Evolutionary conservation across 1,140 invertebrate species (phyloP).

Genomic region (Mya arenaria): DNA sequence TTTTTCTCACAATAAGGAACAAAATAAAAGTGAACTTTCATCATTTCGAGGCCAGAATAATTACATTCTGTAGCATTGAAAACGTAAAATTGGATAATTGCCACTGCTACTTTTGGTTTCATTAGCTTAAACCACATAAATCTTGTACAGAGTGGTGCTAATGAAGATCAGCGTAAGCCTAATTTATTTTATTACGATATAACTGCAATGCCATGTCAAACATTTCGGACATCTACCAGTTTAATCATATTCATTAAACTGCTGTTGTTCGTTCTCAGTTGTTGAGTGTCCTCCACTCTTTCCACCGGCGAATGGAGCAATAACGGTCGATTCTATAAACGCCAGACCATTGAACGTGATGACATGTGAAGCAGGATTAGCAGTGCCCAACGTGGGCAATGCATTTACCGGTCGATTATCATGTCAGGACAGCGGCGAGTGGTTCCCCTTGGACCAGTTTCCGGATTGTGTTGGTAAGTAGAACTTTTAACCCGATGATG

Average conservation of each 20-base stretch:
- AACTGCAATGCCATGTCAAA: background rate
- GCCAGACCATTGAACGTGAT: background rate
- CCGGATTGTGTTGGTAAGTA: conserved; percentile 12
- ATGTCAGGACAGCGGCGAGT: conserved; percentile 20
- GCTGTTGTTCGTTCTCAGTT: background rate
- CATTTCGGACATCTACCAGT: background rate
- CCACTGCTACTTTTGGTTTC: too few species aligned
- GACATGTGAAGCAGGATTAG: background rate
- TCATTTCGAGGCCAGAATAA: too few species aligned
- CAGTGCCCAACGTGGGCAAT: background rate
- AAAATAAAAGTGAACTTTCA: too few species aligned
- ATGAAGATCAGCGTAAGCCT: too few species aligned
- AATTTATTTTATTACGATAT: too few species aligned
- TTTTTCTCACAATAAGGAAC: too few species aligned
- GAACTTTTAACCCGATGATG: too few species aligned
- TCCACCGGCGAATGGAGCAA: background rate
- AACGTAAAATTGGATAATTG: too few species aligned
- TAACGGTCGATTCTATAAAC: conserved; percentile 3
- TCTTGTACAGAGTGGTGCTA: too few species aligned
- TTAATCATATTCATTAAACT: background rate
- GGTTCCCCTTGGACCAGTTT: conserved; percentile 20
- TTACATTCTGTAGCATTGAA: too few species aligned
- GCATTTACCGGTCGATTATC: conserved; percentile 8
- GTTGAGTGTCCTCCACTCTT: conserved; percentile 4
- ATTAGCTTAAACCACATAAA: too few species aligned